Conservation (phyloP, 2,113 vertebrate species). For the Apaloderma vittatum region DNA sequence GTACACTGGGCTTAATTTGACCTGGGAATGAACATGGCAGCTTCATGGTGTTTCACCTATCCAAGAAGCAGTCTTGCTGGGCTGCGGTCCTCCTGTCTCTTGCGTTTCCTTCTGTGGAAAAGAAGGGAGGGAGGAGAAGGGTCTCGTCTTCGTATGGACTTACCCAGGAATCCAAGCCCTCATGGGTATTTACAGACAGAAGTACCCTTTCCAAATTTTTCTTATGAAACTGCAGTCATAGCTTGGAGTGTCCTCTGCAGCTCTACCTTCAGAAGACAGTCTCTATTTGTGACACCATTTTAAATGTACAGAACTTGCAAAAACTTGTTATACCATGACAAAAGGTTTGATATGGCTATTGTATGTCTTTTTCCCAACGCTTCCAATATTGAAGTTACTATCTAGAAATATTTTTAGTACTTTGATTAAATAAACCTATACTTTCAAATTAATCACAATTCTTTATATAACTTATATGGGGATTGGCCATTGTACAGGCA, state of each 20-base stretch:
- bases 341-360: background rate
- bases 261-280: background rate
- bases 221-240: background rate
- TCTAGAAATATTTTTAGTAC: background rate
- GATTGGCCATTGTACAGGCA: background rate
- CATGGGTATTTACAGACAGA: background rate
- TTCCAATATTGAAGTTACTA: background rate
- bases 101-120: background rate
- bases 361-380: accelerated
- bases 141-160: background rate
- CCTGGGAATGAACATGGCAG: background rate
- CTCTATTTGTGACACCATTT: background rate
- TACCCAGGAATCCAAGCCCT: accelerated
- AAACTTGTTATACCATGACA: background rate
- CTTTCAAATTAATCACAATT: background rate
- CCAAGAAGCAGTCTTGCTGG: background rate
- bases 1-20: background rate
- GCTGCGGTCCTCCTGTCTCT: background rate
- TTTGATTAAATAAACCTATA: background rate
- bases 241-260: background rate
- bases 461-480: background rate
- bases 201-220: background rate
- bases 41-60: background rate
- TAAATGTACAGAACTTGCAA: background rate
- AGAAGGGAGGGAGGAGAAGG: background rate